Evolutionary conservation across 2,888 invertebrate species (phyloP).

Genomic region (Drosophila mimetica): DNA sequence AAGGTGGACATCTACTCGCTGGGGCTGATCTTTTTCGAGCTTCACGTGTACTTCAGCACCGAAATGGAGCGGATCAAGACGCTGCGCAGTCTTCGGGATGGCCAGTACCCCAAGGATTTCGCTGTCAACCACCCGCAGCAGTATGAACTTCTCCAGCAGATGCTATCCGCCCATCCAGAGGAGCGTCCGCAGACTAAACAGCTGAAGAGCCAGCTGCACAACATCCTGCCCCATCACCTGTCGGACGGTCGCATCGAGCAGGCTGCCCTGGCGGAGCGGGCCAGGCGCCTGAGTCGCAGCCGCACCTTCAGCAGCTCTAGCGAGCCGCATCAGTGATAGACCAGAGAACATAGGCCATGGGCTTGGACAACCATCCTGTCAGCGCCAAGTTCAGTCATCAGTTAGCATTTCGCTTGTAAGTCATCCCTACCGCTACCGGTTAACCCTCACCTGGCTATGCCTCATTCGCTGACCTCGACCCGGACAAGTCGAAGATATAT

Average conservation of each 20-base stretch:
- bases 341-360: constrained; percentile 13
- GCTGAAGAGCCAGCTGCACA: constrained; percentile 84
- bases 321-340: constrained; percentile 55
- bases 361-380: constrained; percentile 1
- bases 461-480: constrained; percentile 38
- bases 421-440: constrained; percentile 14
- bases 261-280: constrained; percentile 65
- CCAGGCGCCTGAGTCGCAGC: constrained; percentile 72
- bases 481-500: constrained; percentile 21
- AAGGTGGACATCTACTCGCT: constrained; percentile 98
- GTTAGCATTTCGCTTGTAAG: constrained; percentile 36
- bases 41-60: constrained; percentile 94
- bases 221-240: constrained; percentile 72
- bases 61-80: constrained; percentile 93
- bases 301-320: constrained; percentile 78
- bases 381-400: constrained; percentile 28
- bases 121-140: constrained; percentile 88
- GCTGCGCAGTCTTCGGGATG: constrained; percentile 88
- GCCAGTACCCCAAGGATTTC: constrained; percentile 90
- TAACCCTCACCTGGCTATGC: constrained; percentile 44
- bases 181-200: constrained; percentile 91
- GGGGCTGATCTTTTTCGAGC: constrained; percentile 96
- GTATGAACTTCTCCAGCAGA: constrained; percentile 89
- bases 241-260: constrained; percentile 61
- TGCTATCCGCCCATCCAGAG: constrained; percentile 90